phyloP scores from a whole-genome alignment of 2,797 vertebrate species.

The Yasuhikotakia modesta region DNA sequence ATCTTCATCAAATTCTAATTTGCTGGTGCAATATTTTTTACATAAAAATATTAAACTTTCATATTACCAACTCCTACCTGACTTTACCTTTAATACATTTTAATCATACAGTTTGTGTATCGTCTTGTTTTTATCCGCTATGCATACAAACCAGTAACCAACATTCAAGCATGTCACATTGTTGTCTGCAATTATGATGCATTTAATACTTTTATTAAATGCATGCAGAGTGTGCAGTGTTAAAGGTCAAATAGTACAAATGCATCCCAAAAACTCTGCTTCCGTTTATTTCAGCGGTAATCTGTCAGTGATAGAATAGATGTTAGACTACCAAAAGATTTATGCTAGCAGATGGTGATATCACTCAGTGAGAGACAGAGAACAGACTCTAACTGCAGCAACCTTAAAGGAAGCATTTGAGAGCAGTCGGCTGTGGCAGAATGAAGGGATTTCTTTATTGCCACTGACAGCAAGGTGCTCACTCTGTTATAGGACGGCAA shows the following conservation, averaged over 20 bases:
- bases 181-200: too few species aligned
- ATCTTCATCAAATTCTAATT: too few species aligned
- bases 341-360: background rate
- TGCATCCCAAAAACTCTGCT: background rate
- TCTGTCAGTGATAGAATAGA: background rate
- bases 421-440: slow-evolving; percentile 19
- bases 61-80: too few species aligned
- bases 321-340: background rate
- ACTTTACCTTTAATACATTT: too few species aligned
- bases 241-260: background rate
- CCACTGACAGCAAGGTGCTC: slow-evolving; percentile 10
- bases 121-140: too few species aligned
- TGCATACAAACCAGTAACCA: too few species aligned
- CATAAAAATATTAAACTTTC: too few species aligned
- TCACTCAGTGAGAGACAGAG: background rate
- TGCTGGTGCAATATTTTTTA: too few species aligned
- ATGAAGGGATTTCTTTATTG: slow-evolving; percentile 37
- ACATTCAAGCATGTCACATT: too few species aligned
- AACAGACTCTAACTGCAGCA: slow-evolving; percentile 26
- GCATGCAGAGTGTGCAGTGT: too few species aligned
- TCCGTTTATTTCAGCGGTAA: background rate
- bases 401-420: slow-evolving; percentile 32
- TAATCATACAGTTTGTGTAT: too few species aligned
- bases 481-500: slow-evolving; percentile 5
- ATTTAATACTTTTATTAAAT: too few species aligned